A percentile compares a stretch with the other conserved stretches of the same genome.
phyloP scores from a whole-genome alignment of 2,113 vertebrate species.

The Phalacrocorax brasilianus region DNA sequence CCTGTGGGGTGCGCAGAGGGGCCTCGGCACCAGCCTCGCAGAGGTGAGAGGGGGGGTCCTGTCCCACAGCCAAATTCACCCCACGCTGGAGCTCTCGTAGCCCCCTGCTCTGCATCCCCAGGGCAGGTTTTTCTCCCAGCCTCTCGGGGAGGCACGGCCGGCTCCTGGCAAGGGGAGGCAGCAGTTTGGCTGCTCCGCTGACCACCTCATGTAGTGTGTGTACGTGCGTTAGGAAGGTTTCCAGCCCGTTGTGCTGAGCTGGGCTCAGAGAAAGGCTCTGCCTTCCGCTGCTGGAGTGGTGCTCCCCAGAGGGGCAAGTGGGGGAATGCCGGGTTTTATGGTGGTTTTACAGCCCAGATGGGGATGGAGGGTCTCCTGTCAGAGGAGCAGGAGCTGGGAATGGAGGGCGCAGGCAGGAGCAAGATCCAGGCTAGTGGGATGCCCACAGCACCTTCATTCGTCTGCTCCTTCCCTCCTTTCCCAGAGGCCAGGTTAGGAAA shows the following conservation, averaged over 20 bases:
- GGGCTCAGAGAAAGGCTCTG: background rate
- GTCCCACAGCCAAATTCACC: background rate
- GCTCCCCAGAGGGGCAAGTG: background rate
- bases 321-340: background rate
- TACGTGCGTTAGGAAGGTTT: background rate
- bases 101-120: background rate
- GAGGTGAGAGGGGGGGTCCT: background rate
- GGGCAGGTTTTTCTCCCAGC: background rate
- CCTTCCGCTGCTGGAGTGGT: background rate
- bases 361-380: background rate
- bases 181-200: background rate
- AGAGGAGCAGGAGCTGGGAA: background rate
- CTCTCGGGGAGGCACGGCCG: background rate
- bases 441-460: background rate
- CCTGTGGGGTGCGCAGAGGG: background rate
- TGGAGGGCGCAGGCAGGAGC: background rate
- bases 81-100: background rate
- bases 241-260: background rate
- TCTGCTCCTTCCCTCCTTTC: background rate
- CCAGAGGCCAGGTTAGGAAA: background rate
- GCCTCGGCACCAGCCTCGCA: accelerated
- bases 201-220: background rate
- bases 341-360: background rate
- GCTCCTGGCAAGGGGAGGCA: accelerated
- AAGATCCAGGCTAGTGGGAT: background rate